Conservation (phyloP, 1,140 invertebrate species). For the Leptinotarsa defecta region DNA sequence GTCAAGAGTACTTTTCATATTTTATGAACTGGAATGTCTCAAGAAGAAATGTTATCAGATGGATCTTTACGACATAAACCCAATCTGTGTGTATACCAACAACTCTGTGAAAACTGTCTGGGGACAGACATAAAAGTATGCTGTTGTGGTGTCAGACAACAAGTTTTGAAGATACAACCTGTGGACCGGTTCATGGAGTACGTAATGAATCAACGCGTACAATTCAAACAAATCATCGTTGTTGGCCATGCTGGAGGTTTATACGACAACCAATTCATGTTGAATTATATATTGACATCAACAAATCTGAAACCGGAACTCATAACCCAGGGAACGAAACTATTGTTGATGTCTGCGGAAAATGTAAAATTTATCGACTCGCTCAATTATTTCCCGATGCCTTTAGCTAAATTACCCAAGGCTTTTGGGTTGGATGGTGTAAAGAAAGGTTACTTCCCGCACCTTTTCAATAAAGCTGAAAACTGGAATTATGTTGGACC, state of each 20-base stretch:
- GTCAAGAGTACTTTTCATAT: not conserved
- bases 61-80: no score
- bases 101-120: not conserved
- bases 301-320: conserved; percentile 12
- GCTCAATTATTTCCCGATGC: conserved; percentile 26
- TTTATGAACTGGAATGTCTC: no score
- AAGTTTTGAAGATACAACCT: conserved; percentile 4
- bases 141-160: conserved; percentile 1
- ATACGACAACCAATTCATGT: conserved; percentile 16
- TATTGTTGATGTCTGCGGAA: conserved; percentile 3
- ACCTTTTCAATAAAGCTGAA: conserved; percentile 33
- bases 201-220: not conserved
- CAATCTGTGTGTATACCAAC: not conserved
- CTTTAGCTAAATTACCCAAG: no score
- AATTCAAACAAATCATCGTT: not conserved
- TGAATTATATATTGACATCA: conserved; percentile 18
- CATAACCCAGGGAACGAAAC: conserved; percentile 13
- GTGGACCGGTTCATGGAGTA: not conserved
- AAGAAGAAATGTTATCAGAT: no score
- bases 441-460: conserved; percentile 30
- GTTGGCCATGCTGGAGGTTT: conserved; percentile 7
- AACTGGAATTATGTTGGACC: conserved; percentile 32
- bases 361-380: conserved; percentile 27
- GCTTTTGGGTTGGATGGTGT: no score
- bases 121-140: not conserved